phyloP scores from a whole-genome alignment of 2,888 invertebrate species.

The Brenthis ino region DNA sequence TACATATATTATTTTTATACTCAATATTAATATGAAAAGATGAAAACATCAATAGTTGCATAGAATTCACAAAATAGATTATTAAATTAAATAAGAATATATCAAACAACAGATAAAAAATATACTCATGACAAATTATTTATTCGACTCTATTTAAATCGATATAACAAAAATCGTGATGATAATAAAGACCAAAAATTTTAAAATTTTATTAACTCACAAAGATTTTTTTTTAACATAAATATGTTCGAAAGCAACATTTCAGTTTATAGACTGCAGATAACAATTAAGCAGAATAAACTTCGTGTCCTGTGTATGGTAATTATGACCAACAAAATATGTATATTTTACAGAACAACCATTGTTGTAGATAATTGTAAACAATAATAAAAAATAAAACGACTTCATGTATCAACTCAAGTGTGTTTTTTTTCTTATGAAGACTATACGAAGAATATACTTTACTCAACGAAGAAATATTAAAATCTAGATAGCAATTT shows the following conservation, averaged over 20 bases:
- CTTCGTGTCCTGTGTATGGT: no score
- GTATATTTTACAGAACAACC: no score
- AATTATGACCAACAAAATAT: no score
- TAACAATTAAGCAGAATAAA: no score
- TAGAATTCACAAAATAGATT: conserved; percentile 33
- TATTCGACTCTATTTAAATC: neutral
- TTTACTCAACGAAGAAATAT: no score
- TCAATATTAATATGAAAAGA: conserved; percentile 40
- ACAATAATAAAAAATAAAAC: no score
- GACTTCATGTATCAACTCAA: no score
- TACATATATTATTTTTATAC: conserved; percentile 25
- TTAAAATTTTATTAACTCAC: neutral
- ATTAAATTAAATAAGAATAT: conserved; percentile 6
- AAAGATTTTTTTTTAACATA: neutral
- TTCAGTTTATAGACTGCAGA: no score
- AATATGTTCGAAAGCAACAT: neutral
- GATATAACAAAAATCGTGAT: neutral
- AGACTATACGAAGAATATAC: no score
- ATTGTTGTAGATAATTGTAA: no score
- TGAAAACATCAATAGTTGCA: conserved; percentile 46
- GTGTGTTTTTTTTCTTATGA: no score
- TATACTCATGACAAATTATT: neutral
- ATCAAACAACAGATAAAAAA: conserved; percentile 12
- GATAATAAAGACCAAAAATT: neutral
- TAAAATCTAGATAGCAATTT: no score